Evolutionary conservation across 2,797 vertebrate genomes (phyloP).

Genomic region (Leucoraja ocellata): DNA sequence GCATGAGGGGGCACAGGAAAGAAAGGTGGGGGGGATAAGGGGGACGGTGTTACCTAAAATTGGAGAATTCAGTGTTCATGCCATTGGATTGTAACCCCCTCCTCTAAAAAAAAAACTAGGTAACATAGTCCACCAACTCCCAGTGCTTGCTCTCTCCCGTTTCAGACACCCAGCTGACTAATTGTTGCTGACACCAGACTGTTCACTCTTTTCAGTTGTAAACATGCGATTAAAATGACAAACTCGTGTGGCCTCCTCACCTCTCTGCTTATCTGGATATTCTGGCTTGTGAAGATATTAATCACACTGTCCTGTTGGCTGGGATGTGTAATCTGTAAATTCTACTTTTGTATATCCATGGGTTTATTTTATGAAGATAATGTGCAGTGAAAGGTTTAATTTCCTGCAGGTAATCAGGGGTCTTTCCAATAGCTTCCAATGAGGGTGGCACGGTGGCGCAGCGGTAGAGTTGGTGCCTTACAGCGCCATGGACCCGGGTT

Average conservation of each 20-base stretch:
- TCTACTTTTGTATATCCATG: background rate
- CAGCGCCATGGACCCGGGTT: no score
- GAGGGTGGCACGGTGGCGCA: no score
- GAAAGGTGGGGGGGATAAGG: no score
- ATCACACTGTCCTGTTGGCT: background rate
- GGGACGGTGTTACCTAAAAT: no score
- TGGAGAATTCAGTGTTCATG: no score
- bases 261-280: background rate
- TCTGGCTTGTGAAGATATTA: constrained; percentile 9
- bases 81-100: no score
- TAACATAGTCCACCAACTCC: background rate
- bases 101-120: no score
- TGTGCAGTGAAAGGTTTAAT: background rate
- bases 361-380: background rate
- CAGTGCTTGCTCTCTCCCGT: background rate
- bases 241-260: background rate
- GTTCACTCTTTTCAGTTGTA: background rate
- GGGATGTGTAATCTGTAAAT: background rate
- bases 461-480: no score
- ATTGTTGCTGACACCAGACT: background rate
- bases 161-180: background rate
- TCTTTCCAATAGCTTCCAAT: no score
- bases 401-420: no score
- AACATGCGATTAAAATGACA: background rate
- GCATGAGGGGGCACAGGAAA: no score